Conservation (phyloP, 2,113 vertebrate genomes). For the Psittacus erithacus region DNA sequence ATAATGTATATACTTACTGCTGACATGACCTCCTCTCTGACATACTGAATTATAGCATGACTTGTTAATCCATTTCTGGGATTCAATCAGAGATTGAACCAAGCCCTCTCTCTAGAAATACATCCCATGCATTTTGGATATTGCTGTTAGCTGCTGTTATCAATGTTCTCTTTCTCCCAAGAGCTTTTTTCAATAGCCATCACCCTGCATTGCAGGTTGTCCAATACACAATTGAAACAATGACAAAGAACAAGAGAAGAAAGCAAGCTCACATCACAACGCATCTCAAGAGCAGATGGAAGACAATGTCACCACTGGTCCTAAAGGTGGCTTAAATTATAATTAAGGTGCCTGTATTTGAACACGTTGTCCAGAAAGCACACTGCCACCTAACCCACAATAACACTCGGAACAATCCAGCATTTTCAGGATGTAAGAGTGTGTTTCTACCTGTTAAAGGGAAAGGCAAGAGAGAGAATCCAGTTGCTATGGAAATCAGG, state of each 20-base stretch:
- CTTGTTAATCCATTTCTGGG: not conserved
- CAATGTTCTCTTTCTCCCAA: not conserved
- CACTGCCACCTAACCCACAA: not conserved
- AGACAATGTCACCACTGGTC: not conserved
- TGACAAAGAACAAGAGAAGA: not conserved
- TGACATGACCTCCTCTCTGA: not conserved
- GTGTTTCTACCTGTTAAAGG: constrained; percentile 58
- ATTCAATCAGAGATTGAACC: not conserved
- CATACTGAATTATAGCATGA: not conserved
- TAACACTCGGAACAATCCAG: not conserved
- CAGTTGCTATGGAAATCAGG: constrained; percentile 75
- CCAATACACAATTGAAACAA: not conserved
- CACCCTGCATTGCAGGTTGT: not conserved
- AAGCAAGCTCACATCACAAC: not conserved
- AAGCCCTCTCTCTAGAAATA: not conserved
- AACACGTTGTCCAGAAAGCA: not conserved
- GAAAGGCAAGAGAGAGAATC: constrained; percentile 51
- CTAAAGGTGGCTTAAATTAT: not conserved
- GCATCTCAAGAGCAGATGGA: not conserved
- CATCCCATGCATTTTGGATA: not conserved
- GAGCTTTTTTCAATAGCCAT: not conserved
- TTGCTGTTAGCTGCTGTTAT: not conserved
- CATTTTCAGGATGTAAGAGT: constrained; percentile 8
- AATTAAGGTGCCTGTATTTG: not conserved
- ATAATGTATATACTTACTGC: not conserved